These are phyloP conservation scores for Drosophila siamana DNA, from an alignment of 2,888 invertebrate species.

Conservation along the genomic window DNA sequence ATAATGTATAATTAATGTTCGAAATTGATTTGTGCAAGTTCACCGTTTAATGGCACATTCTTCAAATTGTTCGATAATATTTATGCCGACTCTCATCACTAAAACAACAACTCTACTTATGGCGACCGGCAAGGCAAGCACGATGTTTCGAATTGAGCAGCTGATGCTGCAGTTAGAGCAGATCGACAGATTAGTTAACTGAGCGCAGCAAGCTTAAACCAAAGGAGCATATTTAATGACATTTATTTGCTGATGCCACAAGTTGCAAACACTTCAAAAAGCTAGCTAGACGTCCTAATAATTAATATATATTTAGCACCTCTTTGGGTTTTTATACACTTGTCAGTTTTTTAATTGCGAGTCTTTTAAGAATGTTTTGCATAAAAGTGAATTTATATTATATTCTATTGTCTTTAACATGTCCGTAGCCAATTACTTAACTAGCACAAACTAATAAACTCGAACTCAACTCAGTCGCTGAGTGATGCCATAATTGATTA, in stretches of 20 bases:
- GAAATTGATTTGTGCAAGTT: neutral
- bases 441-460: slow-evolving; percentile 14
- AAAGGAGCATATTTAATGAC: too few species aligned
- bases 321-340: too few species aligned
- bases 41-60: neutral
- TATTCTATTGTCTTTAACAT: neutral
- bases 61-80: neutral
- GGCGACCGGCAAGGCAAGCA: neutral
- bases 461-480: neutral
- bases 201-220: too few species aligned
- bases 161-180: too few species aligned
- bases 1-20: neutral
- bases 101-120: neutral
- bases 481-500: slow-evolving; percentile 41
- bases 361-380: too few species aligned
- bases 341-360: neutral
- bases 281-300: neutral
- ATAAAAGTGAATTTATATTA: too few species aligned
- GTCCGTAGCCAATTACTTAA: neutral
- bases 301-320: neutral
- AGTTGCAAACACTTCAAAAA: neutral
- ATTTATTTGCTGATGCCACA: neutral
- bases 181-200: too few species aligned
- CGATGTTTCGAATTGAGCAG: neutral
- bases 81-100: neutral